Evolutionary conservation across 2,888 invertebrate genomes (phyloP).

Genomic region (Chymomyza amoena): DNA sequence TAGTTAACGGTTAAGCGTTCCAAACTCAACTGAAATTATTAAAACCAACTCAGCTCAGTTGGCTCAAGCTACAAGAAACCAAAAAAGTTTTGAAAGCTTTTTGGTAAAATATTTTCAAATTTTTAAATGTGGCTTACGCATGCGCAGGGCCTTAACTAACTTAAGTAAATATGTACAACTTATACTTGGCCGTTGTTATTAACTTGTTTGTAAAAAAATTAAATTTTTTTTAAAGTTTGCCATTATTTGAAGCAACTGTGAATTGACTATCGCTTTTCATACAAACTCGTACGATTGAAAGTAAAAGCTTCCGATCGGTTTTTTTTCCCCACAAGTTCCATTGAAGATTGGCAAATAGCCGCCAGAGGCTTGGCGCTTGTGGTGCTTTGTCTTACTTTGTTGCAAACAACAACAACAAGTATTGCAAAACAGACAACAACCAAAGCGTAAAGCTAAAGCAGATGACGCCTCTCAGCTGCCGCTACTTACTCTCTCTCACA

Average conservation of each 20-base stretch:
- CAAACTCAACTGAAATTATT: constrained; percentile 75
- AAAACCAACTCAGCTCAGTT: constrained; percentile 69
- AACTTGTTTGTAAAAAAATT: background rate
- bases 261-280: background rate
- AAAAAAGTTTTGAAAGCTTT: constrained; percentile 41
- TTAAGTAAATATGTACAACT: background rate
- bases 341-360: constrained; percentile 55
- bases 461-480: no score
- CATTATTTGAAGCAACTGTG: constrained; percentile 15
- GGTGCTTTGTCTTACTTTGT: constrained; percentile 35
- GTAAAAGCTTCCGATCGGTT: constrained; percentile 70
- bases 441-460: background rate
- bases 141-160: background rate
- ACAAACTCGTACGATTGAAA: constrained; percentile 68
- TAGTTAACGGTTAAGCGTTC: constrained; percentile 72
- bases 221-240: background rate
- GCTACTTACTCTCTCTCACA: no score
- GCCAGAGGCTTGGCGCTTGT: background rate
- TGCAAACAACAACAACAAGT: constrained; percentile 29
- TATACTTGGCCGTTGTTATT: background rate
- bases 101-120: constrained; percentile 41
- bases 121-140: constrained; percentile 28
- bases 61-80: constrained; percentile 26
- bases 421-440: constrained; percentile 53
- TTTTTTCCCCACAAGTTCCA: constrained; percentile 54